Evolutionary conservation across 2,113 vertebrate genomes (phyloP), one percentile per base, ranked within the genome.

Genomic region (Barnardius zonarius): DNA sequence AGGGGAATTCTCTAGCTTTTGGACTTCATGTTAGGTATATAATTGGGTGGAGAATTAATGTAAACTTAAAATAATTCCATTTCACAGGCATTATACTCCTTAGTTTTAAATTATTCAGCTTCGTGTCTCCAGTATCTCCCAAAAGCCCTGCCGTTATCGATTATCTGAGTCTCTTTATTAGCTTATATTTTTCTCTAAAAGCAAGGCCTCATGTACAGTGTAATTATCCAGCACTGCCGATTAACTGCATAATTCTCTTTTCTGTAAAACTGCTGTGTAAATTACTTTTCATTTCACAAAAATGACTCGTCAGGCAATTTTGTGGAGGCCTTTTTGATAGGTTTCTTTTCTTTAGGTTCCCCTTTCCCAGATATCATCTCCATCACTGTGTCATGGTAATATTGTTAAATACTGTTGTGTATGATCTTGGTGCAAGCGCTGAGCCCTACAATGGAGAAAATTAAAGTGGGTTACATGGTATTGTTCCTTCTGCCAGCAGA

Each of bases 141-240:
- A 78, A 94, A 95, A 94, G 92, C 88, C 92, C 66, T 97, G 57
- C 92, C 37, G 82, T 93, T 95, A 91, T 88, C 0, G 3, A 70
- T 95, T 4, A 0, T 90, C 91, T 96, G 83, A 77, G 90, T 96
- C 33, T 93, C 78, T 94, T 93, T 94, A 94, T 97, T 96, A 96
- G 95, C 88, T 93, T 95, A 88, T 95, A 95, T 96, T 95, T 96
- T 96, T 75, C 84, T 62, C 66, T 96, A 95, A 91, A 97, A 97
- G 94, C 91, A 88, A 92, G 89, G 91, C 77, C 81, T 95, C 83
- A 8, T 75, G 81, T 93, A 91, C 91, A 80, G 84, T 96, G 90
- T 95, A 97, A 96, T 97, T 97, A 96, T 96, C 93, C 88, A 90
- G 88, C 93, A 92, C 83, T 4, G 69, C 52, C 79, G 62, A 95